phyloP scores from a whole-genome alignment of 2,113 vertebrate genomes.

The Acinonyx jubatus region DNA sequence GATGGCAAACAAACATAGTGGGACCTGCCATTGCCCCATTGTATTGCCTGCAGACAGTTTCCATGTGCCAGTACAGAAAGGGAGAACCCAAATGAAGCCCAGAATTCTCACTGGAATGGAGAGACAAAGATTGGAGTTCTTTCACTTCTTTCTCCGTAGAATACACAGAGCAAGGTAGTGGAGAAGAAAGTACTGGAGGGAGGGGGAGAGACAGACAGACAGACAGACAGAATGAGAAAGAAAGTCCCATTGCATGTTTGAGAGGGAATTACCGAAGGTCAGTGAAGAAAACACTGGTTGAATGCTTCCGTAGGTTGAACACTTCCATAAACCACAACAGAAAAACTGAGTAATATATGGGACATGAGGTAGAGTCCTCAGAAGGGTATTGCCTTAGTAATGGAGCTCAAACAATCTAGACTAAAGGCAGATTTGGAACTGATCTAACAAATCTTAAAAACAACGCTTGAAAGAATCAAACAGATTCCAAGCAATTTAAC shows the following conservation, averaged over 20 bases:
- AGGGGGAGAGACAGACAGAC: not conserved
- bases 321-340: not conserved
- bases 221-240: not conserved
- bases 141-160: not conserved
- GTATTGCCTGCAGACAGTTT: not conserved
- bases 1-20: not conserved
- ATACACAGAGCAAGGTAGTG: not conserved
- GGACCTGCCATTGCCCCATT: not conserved
- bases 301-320: not conserved
- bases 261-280: not conserved
- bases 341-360: not conserved
- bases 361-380: not conserved
- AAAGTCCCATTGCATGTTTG: not conserved
- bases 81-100: not conserved
- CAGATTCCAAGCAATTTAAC: not conserved
- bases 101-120: not conserved
- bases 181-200: not conserved
- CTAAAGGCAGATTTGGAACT: not conserved
- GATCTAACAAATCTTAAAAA: conserved; percentile 24
- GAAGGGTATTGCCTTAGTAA: not conserved
- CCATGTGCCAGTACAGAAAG: not conserved
- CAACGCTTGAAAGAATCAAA: not conserved
- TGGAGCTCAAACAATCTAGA: not conserved
- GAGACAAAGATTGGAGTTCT: not conserved
- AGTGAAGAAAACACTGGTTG: not conserved